phyloP scores from a whole-genome alignment of 2,113 vertebrate genomes.

The Noturus placidus region DNA sequence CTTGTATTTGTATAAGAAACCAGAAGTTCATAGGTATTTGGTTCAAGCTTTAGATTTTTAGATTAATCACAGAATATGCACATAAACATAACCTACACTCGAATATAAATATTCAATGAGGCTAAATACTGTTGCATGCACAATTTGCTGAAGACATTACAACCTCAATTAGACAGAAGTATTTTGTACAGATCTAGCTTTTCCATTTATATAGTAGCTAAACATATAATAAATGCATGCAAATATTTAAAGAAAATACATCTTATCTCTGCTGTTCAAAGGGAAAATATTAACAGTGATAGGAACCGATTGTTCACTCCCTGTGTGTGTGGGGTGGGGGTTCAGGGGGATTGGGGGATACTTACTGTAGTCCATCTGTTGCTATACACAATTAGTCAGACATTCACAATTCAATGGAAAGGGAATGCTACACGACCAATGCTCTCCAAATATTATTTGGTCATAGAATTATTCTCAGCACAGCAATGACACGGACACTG shows the following conservation, averaged over 20 bases:
- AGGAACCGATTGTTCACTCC: not conserved
- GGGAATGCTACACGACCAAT: too few species aligned
- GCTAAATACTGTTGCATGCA: not conserved
- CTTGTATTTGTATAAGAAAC: not conserved
- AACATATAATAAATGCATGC: not conserved
- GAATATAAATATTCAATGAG: not conserved
- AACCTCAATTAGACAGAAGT: not conserved
- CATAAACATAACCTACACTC: too few species aligned
- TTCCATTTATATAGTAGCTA: not conserved
- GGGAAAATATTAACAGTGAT: not conserved
- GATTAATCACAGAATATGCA: not conserved
- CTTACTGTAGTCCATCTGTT: not conserved
- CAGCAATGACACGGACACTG: not conserved
- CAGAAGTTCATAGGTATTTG: not conserved
- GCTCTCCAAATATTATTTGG: not conserved
- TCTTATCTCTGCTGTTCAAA: not conserved
- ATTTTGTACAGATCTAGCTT: not conserved
- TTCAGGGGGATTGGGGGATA: not conserved
- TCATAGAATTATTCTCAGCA: not conserved
- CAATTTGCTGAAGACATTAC: not conserved
- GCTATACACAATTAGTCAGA: not conserved
- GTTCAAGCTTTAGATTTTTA: not conserved
- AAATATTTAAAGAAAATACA: not conserved
- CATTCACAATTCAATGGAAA: not conserved
- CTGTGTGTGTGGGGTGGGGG: not conserved